A percentile compares a stretch with the other conserved stretches of the same genome.
Evolutionary conservation across 2,113 vertebrate species (phyloP).

Genomic region (Aegotheles bennettii): DNA sequence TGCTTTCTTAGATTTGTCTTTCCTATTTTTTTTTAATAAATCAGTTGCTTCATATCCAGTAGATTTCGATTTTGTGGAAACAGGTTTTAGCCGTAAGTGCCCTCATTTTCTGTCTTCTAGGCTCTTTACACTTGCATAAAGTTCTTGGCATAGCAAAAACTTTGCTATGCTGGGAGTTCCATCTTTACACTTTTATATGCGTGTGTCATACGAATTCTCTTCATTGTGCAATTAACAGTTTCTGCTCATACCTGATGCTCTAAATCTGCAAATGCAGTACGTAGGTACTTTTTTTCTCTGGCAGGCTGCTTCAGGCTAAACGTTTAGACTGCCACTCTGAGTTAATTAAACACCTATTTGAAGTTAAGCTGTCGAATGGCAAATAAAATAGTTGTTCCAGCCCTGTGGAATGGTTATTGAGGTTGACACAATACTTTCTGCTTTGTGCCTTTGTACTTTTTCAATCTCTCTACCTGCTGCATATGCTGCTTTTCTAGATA

Average conservation of each 20-base stretch:
- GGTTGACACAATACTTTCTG: background rate
- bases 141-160: background rate
- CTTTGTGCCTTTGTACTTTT: background rate
- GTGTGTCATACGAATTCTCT: background rate
- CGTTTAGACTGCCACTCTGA: conserved; percentile 36
- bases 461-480: background rate
- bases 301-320: conserved; percentile 55
- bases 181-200: background rate
- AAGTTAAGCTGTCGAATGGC: conserved; percentile 52
- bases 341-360: conserved; percentile 72
- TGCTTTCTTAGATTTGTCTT: background rate
- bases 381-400: conserved; percentile 49
- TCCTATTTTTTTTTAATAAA: background rate
- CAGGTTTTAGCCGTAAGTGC: background rate
- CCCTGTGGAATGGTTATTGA: background rate
- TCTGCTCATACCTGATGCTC: conserved; percentile 4
- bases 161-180: background rate
- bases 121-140: background rate
- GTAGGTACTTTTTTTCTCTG: conserved; percentile 1
- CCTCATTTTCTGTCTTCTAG: background rate
- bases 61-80: background rate
- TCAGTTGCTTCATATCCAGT: background rate
- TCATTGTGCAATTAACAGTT: conserved; percentile 11
- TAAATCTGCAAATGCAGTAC: background rate
- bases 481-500: background rate